Conservation (phyloP, 2,113 vertebrate genomes). For the Arizona elegans region DNA sequence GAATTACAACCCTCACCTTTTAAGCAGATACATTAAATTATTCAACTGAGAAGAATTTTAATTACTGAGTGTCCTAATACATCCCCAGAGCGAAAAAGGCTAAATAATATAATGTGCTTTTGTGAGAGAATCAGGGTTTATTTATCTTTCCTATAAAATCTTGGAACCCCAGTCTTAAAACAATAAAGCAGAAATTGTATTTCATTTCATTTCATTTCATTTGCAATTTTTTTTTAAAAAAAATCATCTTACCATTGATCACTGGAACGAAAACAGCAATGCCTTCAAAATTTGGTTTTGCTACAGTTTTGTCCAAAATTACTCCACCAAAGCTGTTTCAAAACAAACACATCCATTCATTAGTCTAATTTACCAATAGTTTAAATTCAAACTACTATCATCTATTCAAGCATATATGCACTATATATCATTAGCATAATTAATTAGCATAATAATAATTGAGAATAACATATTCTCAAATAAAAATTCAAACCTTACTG, state of each 20-base stretch:
- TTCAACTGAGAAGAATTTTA: not conserved
- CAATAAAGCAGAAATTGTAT: not conserved
- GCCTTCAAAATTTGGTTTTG: slow-evolving; percentile 80
- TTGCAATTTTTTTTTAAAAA: not conserved
- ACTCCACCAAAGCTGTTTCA: slow-evolving; percentile 82
- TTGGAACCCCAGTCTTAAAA: not conserved
- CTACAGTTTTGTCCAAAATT: slow-evolving; percentile 86
- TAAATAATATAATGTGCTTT: not conserved
- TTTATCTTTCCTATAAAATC: not conserved
- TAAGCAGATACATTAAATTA: not conserved
- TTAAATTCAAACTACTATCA: not conserved
- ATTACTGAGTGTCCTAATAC: not conserved
- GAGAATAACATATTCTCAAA: not conserved
- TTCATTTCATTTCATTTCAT: not conserved
- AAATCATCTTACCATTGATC: slow-evolving; percentile 81
- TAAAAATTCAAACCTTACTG: not conserved
- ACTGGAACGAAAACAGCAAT: slow-evolving; percentile 91
- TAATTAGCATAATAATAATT: no score
- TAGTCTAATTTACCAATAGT: not conserved
- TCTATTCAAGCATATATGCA: no score
- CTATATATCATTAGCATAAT: not conserved
- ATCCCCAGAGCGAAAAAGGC: not conserved
- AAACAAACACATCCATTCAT: not conserved
- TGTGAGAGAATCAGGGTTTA: not conserved
- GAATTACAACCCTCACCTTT: not conserved